phyloP scores from a whole-genome alignment of 2,113 vertebrate species.

The Perca flavescens region DNA sequence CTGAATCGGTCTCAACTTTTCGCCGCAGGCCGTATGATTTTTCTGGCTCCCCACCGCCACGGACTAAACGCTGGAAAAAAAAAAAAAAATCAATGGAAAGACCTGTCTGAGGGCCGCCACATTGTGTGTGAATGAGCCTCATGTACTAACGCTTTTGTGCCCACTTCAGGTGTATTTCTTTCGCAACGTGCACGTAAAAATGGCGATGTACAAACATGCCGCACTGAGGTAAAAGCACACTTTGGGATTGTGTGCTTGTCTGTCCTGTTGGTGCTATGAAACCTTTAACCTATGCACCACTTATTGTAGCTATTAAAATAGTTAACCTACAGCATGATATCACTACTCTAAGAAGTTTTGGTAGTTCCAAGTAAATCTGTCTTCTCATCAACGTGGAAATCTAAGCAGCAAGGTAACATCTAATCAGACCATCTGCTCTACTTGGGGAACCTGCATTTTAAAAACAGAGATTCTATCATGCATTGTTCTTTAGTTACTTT shows the following conservation, averaged over 20 bases:
- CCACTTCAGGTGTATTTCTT: too few species aligned
- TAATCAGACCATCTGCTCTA: constrained; percentile 35
- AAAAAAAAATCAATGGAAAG: too few species aligned
- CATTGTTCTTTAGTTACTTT: constrained; percentile 50
- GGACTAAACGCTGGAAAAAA: too few species aligned
- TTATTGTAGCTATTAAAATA: neutral
- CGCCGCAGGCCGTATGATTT: too few species aligned
- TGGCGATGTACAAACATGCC: too few species aligned
- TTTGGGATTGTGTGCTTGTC: neutral
- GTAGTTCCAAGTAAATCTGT: constrained; percentile 1
- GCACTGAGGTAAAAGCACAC: too few species aligned
- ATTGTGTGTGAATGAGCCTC: too few species aligned
- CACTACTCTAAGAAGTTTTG: neutral
- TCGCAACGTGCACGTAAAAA: too few species aligned
- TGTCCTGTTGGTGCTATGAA: neutral
- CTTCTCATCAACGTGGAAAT: constrained; percentile 9
- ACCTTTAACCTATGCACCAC: neutral
- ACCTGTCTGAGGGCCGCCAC: too few species aligned
- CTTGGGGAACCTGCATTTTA: constrained; percentile 3
- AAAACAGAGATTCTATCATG: constrained; percentile 31
- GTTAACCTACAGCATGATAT: neutral
- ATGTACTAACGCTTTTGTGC: too few species aligned
- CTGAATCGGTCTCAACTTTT: too few species aligned
- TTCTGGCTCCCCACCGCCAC: too few species aligned
- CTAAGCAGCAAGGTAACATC: neutral